Evolutionary conservation across 2,797 vertebrate species (phyloP).

Genomic region (Tolypeutes matacus): DNA sequence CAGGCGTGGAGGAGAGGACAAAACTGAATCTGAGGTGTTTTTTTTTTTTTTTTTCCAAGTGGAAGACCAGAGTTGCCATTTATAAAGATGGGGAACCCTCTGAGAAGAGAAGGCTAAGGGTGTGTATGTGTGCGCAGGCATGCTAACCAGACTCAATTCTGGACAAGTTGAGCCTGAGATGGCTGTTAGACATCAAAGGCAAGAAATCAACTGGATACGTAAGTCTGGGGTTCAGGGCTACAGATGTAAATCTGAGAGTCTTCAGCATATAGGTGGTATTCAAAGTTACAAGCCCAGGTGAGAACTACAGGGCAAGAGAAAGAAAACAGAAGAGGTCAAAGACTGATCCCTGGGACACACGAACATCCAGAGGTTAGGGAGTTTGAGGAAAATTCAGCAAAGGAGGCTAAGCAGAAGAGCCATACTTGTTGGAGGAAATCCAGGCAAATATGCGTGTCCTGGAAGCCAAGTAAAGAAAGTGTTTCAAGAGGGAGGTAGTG

Average conservation of each 20-base stretch:
- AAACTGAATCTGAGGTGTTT: conserved; percentile 9
- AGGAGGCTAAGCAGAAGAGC: neutral
- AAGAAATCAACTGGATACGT: neutral
- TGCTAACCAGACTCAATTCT: neutral
- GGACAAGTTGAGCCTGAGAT: neutral
- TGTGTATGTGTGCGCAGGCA: too few relatives aligned
- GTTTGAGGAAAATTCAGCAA: neutral
- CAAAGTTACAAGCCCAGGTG: neutral
- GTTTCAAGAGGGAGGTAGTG: neutral
- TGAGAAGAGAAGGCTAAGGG: neutral
- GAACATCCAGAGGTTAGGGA: neutral
- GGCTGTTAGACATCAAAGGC: neutral
- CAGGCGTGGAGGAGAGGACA: neutral
- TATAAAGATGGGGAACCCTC: conserved; percentile 12
- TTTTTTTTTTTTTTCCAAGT: neutral
- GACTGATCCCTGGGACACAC: neutral
- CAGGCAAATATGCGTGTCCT: neutral
- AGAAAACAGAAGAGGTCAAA: neutral
- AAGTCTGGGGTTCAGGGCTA: neutral
- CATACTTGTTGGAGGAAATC: neutral
- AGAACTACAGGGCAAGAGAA: neutral
- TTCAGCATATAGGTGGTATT: neutral
- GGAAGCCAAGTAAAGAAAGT: neutral
- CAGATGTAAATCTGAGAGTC: neutral
- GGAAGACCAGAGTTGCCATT: conserved; percentile 31